Percentiles rank a stretch among this genome's conserved stretches.
These are phyloP conservation scores for Parapristionchus giblindavisi DNA, from an alignment of 2,888 invertebrate genomes.

Conservation along the genomic window DNA sequence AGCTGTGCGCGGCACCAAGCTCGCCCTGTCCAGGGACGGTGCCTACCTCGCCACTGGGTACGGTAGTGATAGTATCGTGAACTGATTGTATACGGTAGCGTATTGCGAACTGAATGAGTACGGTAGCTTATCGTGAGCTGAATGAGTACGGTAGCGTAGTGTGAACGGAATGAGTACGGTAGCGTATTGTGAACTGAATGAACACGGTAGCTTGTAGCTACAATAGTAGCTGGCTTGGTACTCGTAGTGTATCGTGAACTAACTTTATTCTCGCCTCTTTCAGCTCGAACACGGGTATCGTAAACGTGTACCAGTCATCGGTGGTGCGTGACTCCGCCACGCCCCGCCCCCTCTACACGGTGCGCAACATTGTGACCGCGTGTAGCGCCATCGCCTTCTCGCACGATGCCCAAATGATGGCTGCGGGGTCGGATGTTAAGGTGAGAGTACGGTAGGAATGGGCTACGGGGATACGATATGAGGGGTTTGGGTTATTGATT, in stretches of 20 bases:
- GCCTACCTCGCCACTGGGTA: slow-evolving; percentile 35
- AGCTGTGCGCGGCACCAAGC: slow-evolving; percentile 19
- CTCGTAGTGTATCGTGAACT: no score
- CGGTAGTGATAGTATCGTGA: background rate
- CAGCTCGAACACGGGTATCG: slow-evolving; percentile 40
- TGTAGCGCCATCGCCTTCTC: slow-evolving; percentile 19
- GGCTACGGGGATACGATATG: no score
- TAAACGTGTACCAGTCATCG: slow-evolving; percentile 26
- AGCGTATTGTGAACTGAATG: no score
- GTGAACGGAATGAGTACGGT: no score
- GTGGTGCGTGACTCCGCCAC: background rate
- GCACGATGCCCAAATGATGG: slow-evolving; percentile 35
- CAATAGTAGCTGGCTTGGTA: no score
- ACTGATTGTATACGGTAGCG: no score
- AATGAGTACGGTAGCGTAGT: no score
- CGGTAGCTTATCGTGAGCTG: no score
- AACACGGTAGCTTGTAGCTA: no score
- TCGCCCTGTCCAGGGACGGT: slow-evolving; percentile 30
- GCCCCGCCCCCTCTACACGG: slow-evolving; percentile 23
- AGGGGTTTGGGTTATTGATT: background rate
- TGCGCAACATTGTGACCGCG: background rate
- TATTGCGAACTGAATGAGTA: no score
- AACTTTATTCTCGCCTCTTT: background rate
- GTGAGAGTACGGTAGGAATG: slow-evolving; percentile 10
- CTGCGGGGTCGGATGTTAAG: slow-evolving; percentile 20